Percentiles rank a stretch among this genome's conserved stretches.
These are phyloP conservation scores for Caenorhabditis drosophilae DNA, from an alignment of 2,888 invertebrate genomes.

Conservation along the genomic window DNA sequence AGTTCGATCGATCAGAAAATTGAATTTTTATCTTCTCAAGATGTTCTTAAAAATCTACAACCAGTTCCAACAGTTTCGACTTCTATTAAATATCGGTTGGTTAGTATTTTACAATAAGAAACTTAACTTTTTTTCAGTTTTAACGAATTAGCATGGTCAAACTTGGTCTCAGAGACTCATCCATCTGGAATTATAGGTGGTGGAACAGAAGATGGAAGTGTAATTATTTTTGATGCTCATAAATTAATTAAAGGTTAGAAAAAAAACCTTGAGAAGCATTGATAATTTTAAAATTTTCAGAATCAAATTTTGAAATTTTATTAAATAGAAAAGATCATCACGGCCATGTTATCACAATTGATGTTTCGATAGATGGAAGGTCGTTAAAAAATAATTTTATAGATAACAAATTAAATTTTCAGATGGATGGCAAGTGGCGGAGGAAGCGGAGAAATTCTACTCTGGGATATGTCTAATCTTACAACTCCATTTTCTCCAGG, in stretches of 20 bases:
- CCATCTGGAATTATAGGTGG: conserved; percentile 34
- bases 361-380: conserved; percentile 28
- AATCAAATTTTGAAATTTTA: conserved; percentile 14
- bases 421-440: conserved; percentile 40
- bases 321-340: conserved; percentile 25
- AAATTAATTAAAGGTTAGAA: conserved; percentile 16
- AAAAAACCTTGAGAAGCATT: no score
- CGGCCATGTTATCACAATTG: conserved; percentile 36
- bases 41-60: conserved; percentile 7
- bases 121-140: conserved; percentile 14
- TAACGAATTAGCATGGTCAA: conserved; percentile 34
- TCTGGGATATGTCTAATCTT: conserved; percentile 43
- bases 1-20: conserved; percentile 23
- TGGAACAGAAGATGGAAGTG: conserved; percentile 40
- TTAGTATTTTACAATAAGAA: neutral
- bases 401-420: no score
- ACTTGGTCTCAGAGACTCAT: conserved; percentile 23
- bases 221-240: conserved; percentile 34
- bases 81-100: conserved; percentile 22
- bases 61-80: conserved; percentile 12
- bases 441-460: conserved; percentile 33
- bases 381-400: conserved; percentile 2
- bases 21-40: conserved; percentile 13
- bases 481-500: conserved; percentile 39
- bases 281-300: conserved; percentile 8